phyloP scores from a whole-genome alignment of 2,113 vertebrate genomes.

The Carollia perspicillata region DNA sequence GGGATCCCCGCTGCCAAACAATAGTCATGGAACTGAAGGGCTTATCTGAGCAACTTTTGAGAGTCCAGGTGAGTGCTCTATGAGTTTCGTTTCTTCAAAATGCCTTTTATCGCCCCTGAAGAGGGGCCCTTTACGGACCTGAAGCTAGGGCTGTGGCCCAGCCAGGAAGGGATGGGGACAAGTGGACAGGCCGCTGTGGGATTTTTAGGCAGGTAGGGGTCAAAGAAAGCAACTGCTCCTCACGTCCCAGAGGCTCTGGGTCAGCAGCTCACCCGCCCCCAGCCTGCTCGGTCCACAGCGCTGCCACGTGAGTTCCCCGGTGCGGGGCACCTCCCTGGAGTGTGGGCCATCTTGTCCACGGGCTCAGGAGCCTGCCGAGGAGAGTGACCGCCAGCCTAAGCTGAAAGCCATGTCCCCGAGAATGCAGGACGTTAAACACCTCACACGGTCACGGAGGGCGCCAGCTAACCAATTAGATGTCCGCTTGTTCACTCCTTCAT shows the following conservation, averaged over 20 bases:
- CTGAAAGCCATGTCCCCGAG: fast-evolving
- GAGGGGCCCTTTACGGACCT: not conserved
- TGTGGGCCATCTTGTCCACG: not conserved
- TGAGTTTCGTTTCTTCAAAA: not conserved
- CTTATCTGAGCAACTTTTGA: not conserved
- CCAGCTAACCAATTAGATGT: not conserved
- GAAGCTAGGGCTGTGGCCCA: not conserved
- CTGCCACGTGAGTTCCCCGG: not conserved
- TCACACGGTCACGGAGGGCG: not conserved
- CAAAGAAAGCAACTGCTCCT: not conserved
- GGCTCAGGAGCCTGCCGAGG: not conserved
- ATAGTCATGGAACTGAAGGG: not conserved
- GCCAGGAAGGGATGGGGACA: not conserved
- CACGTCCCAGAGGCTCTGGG: fast-evolving
- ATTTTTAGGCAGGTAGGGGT: not conserved
- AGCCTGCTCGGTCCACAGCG: not conserved
- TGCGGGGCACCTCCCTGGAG: not conserved
- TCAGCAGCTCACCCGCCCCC: no score
- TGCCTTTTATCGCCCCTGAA: not conserved
- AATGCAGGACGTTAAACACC: not conserved
- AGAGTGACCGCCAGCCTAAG: not conserved
- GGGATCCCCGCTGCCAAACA: fast-evolving
- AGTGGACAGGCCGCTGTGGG: fast-evolving
- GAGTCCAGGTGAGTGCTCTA: constrained; percentile 41
- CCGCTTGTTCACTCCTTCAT: fast-evolving